Percentiles rank a stretch among this genome's conserved stretches.
phyloP scores from a whole-genome alignment of 2,888 invertebrate species.

The Ennomos erosarius region DNA sequence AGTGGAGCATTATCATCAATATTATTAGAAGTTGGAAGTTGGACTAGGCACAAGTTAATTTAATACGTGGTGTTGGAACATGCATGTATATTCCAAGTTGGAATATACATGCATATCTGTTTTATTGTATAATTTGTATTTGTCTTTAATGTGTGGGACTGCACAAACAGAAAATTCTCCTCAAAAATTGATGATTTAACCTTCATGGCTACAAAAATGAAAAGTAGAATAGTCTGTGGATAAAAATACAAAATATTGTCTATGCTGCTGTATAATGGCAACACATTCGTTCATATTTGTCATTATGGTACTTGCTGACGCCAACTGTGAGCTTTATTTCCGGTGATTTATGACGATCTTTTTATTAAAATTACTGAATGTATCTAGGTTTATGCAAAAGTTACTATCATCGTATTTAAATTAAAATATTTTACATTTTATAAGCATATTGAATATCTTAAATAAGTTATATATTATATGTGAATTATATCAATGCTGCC shows the following conservation, averaged over 20 bases:
- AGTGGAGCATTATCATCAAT: no score
- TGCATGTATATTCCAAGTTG: no score
- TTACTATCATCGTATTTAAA: background rate
- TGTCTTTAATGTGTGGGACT: no score
- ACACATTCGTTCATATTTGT: conserved; percentile 39
- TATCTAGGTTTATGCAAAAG: background rate
- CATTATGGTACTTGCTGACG: conserved; percentile 80
- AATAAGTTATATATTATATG: background rate
- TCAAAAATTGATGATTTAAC: no score
- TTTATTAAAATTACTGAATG: background rate
- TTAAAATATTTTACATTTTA: background rate
- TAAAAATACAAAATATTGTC: conserved; percentile 1
- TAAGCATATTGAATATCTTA: background rate
- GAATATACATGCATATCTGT: no score
- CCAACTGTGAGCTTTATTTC: conserved; percentile 63
- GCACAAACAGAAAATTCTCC: no score
- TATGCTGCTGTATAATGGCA: conserved; percentile 45
- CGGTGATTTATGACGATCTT: conserved; percentile 44
- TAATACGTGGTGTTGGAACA: no score
- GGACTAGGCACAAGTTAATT: no score
- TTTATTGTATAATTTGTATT: no score
- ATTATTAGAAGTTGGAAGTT: no score
- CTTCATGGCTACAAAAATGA: no score
- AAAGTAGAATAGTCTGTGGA: no score
- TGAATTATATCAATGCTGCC: conserved; percentile 60